These are phyloP conservation scores for Andrena marginata DNA, from an alignment of 2,888 invertebrate species.

Conservation along the genomic window DNA sequence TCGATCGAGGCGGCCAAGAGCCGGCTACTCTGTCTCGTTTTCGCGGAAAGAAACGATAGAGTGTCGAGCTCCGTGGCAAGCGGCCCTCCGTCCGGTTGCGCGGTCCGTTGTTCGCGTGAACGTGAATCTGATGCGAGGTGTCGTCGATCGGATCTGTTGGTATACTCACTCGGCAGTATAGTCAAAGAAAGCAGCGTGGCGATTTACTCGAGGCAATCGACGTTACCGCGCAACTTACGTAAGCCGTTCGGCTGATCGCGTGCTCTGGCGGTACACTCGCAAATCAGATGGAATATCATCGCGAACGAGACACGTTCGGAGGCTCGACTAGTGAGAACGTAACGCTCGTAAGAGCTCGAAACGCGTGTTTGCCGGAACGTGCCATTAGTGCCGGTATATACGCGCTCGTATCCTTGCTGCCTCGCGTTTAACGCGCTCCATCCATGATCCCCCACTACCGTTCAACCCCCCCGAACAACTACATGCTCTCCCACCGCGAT, in stretches of 20 bases:
- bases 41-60: constrained; percentile 43
- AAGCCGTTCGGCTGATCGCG: constrained; percentile 45
- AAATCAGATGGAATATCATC: constrained; percentile 46
- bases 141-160: background rate
- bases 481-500: constrained; percentile 41
- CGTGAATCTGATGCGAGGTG: background rate
- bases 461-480: constrained; percentile 22
- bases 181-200: background rate
- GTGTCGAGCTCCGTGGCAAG: constrained; percentile 13
- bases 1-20: background rate
- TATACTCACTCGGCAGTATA: constrained; percentile 4
- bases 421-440: constrained; percentile 45
- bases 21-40: constrained; percentile 47
- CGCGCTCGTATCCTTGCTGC: constrained; percentile 47
- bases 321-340: constrained; percentile 34
- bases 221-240: constrained; percentile 58
- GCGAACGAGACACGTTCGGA: constrained; percentile 25
- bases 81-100: background rate
- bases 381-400: constrained; percentile 70
- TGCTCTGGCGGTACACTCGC: constrained; percentile 52
- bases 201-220: constrained; percentile 26
- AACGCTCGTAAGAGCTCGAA: constrained; percentile 48
- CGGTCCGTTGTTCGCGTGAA: background rate
- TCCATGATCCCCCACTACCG: constrained; percentile 42
- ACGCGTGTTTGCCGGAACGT: constrained; percentile 68